Evolutionary conservation across 2,113 vertebrate genomes (phyloP).

Genomic region (Pterophyllum scalare): DNA sequence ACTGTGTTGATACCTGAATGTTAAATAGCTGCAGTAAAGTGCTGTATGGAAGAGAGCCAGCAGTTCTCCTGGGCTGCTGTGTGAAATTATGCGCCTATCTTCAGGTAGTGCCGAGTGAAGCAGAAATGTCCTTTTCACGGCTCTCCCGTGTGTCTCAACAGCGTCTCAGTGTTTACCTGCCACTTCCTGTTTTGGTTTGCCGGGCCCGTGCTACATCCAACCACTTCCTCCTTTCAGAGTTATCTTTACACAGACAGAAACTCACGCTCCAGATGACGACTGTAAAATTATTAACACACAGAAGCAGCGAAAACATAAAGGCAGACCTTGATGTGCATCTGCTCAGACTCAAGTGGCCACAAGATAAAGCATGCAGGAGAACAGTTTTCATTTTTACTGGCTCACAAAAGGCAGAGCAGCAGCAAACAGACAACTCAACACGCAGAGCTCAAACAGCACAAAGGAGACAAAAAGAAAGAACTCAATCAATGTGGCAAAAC

Average conservation of each 20-base stretch:
- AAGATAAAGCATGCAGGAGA: background rate
- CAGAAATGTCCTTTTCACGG: background rate
- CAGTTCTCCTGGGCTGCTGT: background rate
- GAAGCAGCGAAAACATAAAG: background rate
- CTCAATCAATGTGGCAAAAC: slow-evolving; percentile 43
- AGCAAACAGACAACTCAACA: background rate
- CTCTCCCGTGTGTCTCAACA: background rate
- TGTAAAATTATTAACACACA: background rate
- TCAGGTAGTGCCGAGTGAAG: background rate
- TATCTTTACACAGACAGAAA: background rate
- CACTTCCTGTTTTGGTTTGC: slow-evolving; percentile 58
- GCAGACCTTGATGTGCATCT: background rate
- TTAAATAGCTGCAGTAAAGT: slow-evolving; percentile 15
- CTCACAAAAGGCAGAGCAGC: background rate
- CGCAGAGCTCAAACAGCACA: background rate
- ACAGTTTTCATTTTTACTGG: background rate
- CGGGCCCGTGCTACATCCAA: background rate
- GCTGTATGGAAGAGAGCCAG: slow-evolving; percentile 12
- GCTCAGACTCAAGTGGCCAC: background rate
- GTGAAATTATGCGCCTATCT: background rate
- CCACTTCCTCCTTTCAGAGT: slow-evolving; percentile 47
- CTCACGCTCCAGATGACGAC: background rate
- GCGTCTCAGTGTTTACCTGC: slow-evolving; percentile 6
- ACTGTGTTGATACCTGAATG: slow-evolving; percentile 9
- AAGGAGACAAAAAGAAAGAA: slow-evolving; percentile 13